Percentiles rank a stretch among this genome's conserved stretches.
phyloP scores from a whole-genome alignment of 2,797 vertebrate genomes.

The Dallia pectoralis region DNA sequence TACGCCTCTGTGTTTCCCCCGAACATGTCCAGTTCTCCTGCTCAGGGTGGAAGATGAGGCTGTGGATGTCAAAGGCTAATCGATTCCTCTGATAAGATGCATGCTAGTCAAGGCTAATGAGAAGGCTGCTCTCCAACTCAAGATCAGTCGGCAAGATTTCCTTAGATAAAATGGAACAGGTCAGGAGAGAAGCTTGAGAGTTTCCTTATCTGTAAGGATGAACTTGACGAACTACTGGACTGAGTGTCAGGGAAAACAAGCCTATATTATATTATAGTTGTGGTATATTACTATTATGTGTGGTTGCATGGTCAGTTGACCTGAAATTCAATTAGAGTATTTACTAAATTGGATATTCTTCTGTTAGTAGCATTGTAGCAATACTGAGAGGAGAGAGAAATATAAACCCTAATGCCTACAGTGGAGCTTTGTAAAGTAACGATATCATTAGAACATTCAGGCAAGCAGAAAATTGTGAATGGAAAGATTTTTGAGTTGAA shows the following conservation, averaged over 20 bases:
- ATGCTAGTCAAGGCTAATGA: slow-evolving; percentile 94
- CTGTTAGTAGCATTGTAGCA: slow-evolving; percentile 6
- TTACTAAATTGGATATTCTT: slow-evolving; percentile 43
- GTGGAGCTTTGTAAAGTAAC: slow-evolving; percentile 56
- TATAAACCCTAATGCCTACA: slow-evolving; percentile 31
- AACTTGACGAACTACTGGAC: not conserved
- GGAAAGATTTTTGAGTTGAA: slow-evolving; percentile 65
- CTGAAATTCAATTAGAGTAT: slow-evolving; percentile 76
- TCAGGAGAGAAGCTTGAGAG: slow-evolving; percentile 13
- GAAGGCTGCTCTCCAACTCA: slow-evolving; percentile 91
- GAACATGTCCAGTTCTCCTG: slow-evolving; percentile 94
- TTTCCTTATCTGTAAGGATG: not conserved
- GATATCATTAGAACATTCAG: slow-evolving; percentile 64
- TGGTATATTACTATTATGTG: slow-evolving; percentile 87
- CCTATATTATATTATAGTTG: not conserved
- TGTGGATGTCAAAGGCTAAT: slow-evolving; percentile 91
- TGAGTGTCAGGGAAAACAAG: not conserved
- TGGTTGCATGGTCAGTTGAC: slow-evolving; percentile 94
- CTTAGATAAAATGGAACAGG: slow-evolving; percentile 67
- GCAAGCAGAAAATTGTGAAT: slow-evolving; percentile 69
- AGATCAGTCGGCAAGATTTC: slow-evolving; percentile 95
- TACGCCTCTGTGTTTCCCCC: slow-evolving; percentile 76
- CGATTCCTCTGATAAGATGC: slow-evolving; percentile 93
- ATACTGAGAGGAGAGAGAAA: slow-evolving; percentile 34
- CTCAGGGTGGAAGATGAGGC: slow-evolving; percentile 90